Evolutionary conservation across 2,113 vertebrate genomes (phyloP).

Genomic region (Coptodon rendalli): DNA sequence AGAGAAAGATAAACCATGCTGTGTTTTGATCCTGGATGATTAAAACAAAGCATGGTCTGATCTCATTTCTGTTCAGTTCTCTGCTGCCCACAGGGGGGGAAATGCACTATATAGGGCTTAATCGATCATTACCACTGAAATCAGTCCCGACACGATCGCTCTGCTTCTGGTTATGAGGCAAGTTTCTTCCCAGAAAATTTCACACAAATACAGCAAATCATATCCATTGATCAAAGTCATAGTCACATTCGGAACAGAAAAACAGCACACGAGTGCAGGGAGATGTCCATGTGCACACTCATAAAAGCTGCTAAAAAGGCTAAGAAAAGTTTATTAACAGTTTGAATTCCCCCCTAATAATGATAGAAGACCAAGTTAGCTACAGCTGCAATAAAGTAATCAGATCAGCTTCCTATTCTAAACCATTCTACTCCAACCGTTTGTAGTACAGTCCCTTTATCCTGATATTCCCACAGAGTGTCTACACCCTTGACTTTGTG

Average conservation of each 20-base stretch:
- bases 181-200: not conserved
- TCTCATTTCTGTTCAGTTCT: not conserved
- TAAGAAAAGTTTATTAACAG: not conserved
- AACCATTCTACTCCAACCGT: not conserved
- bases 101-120: not conserved
- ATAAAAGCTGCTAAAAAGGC: not conserved
- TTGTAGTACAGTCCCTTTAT: not conserved
- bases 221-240: not conserved
- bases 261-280: fast-evolving
- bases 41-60: not conserved
- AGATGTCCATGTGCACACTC: not conserved
- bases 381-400: not conserved
- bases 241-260: not conserved
- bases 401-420: not conserved
- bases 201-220: not conserved
- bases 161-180: not conserved
- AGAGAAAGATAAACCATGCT: not conserved
- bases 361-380: not conserved
- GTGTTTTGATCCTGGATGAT: not conserved
- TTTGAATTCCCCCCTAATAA: not conserved
- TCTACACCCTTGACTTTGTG: not conserved
- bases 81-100: not conserved
- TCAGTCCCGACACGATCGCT: not conserved
- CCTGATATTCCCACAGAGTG: not conserved
- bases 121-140: not conserved